Percentiles rank a stretch among this genome's conserved stretches.
phyloP scores from a whole-genome alignment of 92 coral and sea anemone genomes.

The Galaxea fascicularis region DNA sequence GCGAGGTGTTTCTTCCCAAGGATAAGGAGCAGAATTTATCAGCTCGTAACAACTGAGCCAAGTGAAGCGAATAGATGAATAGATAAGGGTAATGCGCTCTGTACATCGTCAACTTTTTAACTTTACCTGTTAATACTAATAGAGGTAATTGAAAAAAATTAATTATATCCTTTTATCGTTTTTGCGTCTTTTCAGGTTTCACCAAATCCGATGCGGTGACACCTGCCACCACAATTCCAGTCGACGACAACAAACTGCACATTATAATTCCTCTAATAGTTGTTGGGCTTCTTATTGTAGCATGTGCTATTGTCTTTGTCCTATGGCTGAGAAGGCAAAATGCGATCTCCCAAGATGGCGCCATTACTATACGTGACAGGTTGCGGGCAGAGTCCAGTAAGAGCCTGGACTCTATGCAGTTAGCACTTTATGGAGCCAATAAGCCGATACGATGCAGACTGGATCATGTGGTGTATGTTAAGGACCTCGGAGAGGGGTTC shows the following conservation, averaged over 20 bases:
- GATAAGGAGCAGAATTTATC: no score
- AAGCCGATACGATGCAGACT: constrained; percentile 79
- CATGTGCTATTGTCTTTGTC: constrained; percentile 36
- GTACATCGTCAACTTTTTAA: no score
- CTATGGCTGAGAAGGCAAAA: constrained; percentile 26
- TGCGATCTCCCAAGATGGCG: constrained; percentile 57
- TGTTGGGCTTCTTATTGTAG: constrained; percentile 38
- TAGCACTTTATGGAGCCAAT: constrained; percentile 81
- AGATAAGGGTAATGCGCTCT: no score
- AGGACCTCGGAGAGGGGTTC: constrained; percentile 98
- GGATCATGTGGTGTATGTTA: constrained; percentile 88
- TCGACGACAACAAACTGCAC: constrained; percentile 15
- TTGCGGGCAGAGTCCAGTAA: constrained; percentile 88
- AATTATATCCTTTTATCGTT: background rate
- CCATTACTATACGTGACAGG: constrained; percentile 84
- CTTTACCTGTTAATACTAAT: no score
- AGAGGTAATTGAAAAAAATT: no score
- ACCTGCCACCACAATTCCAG: background rate
- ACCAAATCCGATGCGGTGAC: background rate
- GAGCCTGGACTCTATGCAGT: constrained; percentile 77
- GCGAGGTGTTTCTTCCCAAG: no score
- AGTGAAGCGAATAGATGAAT: no score
- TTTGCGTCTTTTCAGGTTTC: background rate
- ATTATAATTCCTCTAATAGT: constrained; percentile 64
- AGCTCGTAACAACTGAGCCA: no score